phyloP scores from a whole-genome alignment of 2,888 invertebrate genomes.

The Athalia rosae region DNA sequence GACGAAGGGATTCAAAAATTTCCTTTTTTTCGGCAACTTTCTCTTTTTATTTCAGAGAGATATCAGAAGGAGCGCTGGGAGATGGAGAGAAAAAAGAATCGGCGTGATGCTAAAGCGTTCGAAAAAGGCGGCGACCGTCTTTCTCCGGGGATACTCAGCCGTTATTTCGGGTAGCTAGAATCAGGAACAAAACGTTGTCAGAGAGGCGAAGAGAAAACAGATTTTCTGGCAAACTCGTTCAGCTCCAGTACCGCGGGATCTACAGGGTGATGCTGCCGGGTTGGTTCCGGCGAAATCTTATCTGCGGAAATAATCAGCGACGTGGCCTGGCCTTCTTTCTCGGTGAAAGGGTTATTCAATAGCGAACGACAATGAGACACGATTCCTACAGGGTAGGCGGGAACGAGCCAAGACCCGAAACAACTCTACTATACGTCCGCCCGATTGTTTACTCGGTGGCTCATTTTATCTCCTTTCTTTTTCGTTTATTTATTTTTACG shows the following conservation, averaged over 20 bases:
- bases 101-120: conserved; percentile 3
- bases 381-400: background rate
- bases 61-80: background rate
- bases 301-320: conserved; percentile 38
- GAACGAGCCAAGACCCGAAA: background rate
- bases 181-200: conserved; percentile 36
- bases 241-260: background rate
- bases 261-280: background rate
- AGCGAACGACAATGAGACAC: background rate
- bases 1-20: too few relatives aligned
- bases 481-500: too few relatives aligned
- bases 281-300: conserved; percentile 31
- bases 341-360: conserved; percentile 30
- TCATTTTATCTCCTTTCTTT: too few relatives aligned
- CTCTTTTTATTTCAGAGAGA: background rate
- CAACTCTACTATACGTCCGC: background rate
- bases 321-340: background rate
- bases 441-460: too few relatives aligned
- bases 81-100: conserved; percentile 3
- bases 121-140: conserved; percentile 26
- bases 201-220: conserved; percentile 42
- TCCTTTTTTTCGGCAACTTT: background rate
- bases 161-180: conserved; percentile 38
- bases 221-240: conserved; percentile 7
- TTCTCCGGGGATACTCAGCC: conserved; percentile 32